Percentiles rank a stretch among this genome's conserved stretches.
These are phyloP conservation scores for Drosophila subsilvestris DNA, from an alignment of 2,888 invertebrate genomes.

Conservation along the genomic window DNA sequence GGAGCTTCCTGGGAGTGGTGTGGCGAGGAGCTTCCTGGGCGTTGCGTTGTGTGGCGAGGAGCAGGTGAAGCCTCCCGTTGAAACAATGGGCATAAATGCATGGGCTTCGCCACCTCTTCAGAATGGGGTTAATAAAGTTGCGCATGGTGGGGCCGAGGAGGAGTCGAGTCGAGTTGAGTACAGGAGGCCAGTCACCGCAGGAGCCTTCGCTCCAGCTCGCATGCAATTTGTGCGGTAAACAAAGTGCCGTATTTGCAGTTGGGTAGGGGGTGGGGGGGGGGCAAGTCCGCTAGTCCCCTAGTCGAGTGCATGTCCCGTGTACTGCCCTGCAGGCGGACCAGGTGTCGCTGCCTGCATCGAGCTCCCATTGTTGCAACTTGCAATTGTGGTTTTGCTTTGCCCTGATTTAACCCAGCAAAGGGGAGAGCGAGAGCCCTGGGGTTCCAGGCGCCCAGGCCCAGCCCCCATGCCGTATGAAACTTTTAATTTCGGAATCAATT, in stretches of 20 bases:
- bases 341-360: constrained; percentile 1
- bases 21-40: constrained; percentile 14
- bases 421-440: too few relatives aligned
- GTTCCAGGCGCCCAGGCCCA: neutral
- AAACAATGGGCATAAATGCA: constrained; percentile 49
- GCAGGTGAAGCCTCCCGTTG: constrained; percentile 8
- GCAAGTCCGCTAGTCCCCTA: neutral
- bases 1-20: constrained; percentile 5
- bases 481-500: constrained; percentile 46
- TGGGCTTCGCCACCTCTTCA: constrained; percentile 41
- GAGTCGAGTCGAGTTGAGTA: neutral
- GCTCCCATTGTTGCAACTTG: constrained; percentile 14
- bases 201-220: constrained; percentile 35
- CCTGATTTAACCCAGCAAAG: constrained; percentile 19
- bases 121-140: constrained; percentile 78
- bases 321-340: constrained; percentile 32
- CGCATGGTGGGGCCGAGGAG: constrained; percentile 30
- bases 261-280: constrained; percentile 7
- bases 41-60: constrained; percentile 22
- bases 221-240: constrained; percentile 60
- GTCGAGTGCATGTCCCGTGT: constrained; percentile 32
- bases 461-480: constrained; percentile 31
- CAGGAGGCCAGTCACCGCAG: constrained; percentile 24
- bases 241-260: constrained; percentile 33
- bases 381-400: constrained; percentile 22